A percentile compares a stretch with the other conserved stretches of the same genome.
Conservation (phyloP, 2,888 invertebrate species). For the Mamestra brassicae region DNA sequence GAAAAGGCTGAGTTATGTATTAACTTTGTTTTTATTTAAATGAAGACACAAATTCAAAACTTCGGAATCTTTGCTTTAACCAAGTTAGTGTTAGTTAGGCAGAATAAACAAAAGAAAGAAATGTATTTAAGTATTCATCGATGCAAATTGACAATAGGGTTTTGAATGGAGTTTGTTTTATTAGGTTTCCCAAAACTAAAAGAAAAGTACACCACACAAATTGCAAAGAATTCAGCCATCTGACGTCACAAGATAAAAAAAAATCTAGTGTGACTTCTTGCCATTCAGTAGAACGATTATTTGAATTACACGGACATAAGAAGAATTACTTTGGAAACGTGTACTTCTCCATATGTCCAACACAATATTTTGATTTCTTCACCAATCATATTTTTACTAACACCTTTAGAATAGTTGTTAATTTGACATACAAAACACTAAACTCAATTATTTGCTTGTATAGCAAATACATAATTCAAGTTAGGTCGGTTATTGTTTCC, state of each 20-base stretch:
- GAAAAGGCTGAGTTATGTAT: neutral
- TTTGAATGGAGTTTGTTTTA: neutral
- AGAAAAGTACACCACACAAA: too few species aligned
- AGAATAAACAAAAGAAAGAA: neutral
- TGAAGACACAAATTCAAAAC: neutral
- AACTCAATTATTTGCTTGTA: neutral
- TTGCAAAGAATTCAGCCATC: too few species aligned
- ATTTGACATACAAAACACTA: neutral
- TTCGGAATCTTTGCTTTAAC: neutral
- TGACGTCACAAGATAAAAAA: too few species aligned
- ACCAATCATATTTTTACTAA: too few species aligned
- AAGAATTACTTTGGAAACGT: too few species aligned
- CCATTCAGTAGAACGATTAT: too few species aligned
- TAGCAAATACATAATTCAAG: neutral
- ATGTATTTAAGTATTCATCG: neutral
- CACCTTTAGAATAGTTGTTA: too few species aligned
- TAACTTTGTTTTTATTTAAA: neutral
- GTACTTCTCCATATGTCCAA: too few species aligned
- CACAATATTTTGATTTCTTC: too few species aligned
- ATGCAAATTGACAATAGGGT: neutral
- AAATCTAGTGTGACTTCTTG: too few species aligned
- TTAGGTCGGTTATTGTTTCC: neutral
- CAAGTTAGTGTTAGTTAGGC: neutral
- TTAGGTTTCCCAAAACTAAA: neutral
- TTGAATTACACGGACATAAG: too few species aligned